Conservation (phyloP, 2,113 vertebrate species). For the Oxyura jamaicensis region DNA sequence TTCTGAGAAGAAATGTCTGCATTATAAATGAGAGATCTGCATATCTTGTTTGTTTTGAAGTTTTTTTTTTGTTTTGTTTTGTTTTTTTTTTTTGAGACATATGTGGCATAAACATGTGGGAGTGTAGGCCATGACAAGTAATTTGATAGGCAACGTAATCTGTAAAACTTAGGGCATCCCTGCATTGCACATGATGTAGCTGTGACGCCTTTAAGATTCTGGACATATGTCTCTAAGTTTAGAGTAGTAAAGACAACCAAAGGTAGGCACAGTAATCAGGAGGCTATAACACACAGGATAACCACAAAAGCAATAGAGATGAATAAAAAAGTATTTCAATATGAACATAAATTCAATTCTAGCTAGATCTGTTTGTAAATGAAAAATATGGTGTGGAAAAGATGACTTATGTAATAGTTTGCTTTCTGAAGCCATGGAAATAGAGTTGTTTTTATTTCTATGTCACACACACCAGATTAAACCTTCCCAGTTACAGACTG, state of each 20-base stretch:
- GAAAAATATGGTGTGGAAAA: background rate
- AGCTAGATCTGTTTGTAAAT: background rate
- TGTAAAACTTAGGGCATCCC: background rate
- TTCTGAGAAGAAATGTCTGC: too few species aligned
- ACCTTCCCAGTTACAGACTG: background rate
- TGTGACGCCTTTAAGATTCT: background rate
- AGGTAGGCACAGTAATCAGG: background rate
- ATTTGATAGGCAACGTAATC: background rate
- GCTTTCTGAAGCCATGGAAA: background rate
- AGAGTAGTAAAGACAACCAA: background rate
- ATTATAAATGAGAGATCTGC: background rate
- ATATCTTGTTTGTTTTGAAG: background rate
- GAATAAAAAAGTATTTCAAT: background rate
- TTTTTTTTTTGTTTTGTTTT: background rate
- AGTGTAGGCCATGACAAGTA: background rate
- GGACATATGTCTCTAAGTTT: background rate
- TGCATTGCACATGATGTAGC: fast-evolving
- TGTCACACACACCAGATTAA: background rate
- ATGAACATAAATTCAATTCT: background rate
- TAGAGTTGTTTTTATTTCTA: background rate
- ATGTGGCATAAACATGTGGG: background rate
- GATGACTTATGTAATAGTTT: background rate
- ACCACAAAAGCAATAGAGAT: background rate
- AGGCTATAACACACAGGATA: background rate
- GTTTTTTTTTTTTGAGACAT: background rate